Evolutionary conservation across 2,888 invertebrate species (phyloP).

Genomic region (Gandaritis pyraliata): DNA sequence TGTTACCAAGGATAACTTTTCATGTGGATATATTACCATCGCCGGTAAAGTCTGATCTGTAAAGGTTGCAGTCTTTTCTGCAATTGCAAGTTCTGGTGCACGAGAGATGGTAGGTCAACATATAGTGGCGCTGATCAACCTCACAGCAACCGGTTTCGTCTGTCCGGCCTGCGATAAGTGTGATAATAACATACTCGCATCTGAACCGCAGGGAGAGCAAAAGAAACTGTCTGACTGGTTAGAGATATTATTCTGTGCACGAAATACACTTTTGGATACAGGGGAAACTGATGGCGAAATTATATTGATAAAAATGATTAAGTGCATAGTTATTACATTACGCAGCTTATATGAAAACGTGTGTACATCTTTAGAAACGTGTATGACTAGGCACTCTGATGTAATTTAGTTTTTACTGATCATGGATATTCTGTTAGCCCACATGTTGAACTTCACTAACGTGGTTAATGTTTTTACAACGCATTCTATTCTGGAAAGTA

Average conservation of each 20-base stretch:
- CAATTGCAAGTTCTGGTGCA: slow-evolving; percentile 14
- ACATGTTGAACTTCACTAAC: slow-evolving; percentile 25
- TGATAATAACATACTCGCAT: slow-evolving; percentile 62
- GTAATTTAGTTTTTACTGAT: slow-evolving; percentile 21
- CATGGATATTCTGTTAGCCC: slow-evolving; percentile 20
- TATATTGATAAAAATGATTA: not conserved
- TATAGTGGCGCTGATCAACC: slow-evolving; percentile 56
- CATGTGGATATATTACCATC: slow-evolving; percentile 28
- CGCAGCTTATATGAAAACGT: slow-evolving; percentile 3
- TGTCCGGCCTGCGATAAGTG: slow-evolving; percentile 62
- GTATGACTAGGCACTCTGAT: slow-evolving; percentile 12
- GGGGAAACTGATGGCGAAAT: not conserved
- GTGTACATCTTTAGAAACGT: slow-evolving; percentile 9
- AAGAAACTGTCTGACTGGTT: slow-evolving; percentile 37
- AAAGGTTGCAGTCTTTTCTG: slow-evolving; percentile 10
- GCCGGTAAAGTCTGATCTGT: slow-evolving; percentile 34
- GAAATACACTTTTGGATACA: slow-evolving; percentile 9
- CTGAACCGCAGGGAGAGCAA: slow-evolving; percentile 43
- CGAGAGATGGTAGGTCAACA: slow-evolving; percentile 39
- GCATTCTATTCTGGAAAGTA: slow-evolving; percentile 32
- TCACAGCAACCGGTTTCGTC: slow-evolving; percentile 73
- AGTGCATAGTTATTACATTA: slow-evolving; percentile 1
- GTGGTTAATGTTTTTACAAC: slow-evolving; percentile 30
- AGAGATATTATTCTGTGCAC: slow-evolving; percentile 13
- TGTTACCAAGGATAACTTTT: slow-evolving; percentile 36